These are phyloP conservation scores for Leucoraja erinaceus DNA, from an alignment of 2,113 vertebrate species.

Conservation along the genomic window DNA sequence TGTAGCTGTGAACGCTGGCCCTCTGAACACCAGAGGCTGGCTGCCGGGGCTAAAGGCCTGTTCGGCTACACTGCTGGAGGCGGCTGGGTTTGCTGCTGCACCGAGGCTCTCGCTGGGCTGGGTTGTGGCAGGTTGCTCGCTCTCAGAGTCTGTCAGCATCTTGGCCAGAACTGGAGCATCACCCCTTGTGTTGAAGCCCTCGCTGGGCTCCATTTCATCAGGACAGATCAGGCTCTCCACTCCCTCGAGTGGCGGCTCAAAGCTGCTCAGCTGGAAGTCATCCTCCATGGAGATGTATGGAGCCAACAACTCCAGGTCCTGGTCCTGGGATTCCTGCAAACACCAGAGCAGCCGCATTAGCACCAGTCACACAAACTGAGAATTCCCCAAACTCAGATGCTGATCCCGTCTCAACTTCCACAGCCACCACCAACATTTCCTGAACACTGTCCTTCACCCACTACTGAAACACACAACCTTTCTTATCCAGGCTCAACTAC, in stretches of 20 bases:
- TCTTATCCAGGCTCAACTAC: background rate
- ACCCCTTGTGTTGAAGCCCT: background rate
- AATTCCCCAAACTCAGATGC: background rate
- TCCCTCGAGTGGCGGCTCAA: constrained; percentile 41
- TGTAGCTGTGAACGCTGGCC: background rate
- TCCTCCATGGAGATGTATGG: constrained; percentile 89
- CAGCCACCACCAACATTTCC: background rate
- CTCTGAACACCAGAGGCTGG: background rate
- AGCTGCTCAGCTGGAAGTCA: constrained; percentile 75
- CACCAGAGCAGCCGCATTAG: background rate
- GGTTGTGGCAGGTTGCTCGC: constrained; percentile 34
- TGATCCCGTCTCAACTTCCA: background rate
- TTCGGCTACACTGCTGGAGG: constrained; percentile 48
- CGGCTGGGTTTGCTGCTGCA: background rate
- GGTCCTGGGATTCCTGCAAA: constrained; percentile 48
- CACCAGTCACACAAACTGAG: background rate
- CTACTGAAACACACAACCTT: background rate
- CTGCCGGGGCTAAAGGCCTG: background rate
- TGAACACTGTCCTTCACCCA: background rate
- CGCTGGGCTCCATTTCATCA: background rate
- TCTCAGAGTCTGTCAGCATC: background rate
- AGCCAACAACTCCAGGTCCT: constrained; percentile 79
- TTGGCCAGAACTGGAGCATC: background rate
- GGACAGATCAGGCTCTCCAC: background rate
- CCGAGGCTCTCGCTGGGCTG: constrained; percentile 44